Conservation (phyloP, 2,888 invertebrate species). For the Hemicrepidius hirtus region DNA sequence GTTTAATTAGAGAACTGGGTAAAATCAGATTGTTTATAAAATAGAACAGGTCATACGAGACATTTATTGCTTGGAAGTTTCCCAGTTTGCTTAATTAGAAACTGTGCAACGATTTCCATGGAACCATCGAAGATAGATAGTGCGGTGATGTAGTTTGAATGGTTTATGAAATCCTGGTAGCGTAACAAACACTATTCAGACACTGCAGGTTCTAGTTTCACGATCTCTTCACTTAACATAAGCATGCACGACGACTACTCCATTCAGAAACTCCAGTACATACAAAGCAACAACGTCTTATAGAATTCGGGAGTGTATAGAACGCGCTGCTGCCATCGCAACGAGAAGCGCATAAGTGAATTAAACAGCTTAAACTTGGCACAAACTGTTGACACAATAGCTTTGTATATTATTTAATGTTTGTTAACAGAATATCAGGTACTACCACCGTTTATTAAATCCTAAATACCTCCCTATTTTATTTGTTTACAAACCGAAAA, state of each 20-base stretch:
- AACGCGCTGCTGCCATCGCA: conserved; percentile 40
- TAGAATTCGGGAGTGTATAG: conserved; percentile 49
- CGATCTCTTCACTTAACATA: conserved; percentile 52
- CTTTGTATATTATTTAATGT: conserved; percentile 37
- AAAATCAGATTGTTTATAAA: not conserved
- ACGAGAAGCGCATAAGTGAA: conserved; percentile 47
- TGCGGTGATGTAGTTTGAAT: conserved; percentile 33
- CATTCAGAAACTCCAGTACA: conserved; percentile 48
- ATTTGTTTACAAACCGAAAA: not conserved
- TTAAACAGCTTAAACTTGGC: conserved; percentile 48
- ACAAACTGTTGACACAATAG: conserved; percentile 46
- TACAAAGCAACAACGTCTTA: conserved; percentile 51
- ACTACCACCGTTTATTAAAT: not conserved
- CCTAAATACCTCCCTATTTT: conserved; percentile 6
- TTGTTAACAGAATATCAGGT: conserved; percentile 5
- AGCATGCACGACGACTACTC: conserved; percentile 51
- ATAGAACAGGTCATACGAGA: not conserved
- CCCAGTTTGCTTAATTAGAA: conserved; percentile 43
- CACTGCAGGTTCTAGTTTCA: conserved; percentile 48
- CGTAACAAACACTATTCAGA: conserved; percentile 45
- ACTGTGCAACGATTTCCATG: conserved; percentile 37
- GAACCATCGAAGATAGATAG: conserved; percentile 37
- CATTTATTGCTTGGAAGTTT: conserved; percentile 24
- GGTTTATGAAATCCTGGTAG: conserved; percentile 49
- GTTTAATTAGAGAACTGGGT: conserved; percentile 5